phyloP scores from a whole-genome alignment of 2,113 vertebrate genomes.

The Felis chaus region DNA sequence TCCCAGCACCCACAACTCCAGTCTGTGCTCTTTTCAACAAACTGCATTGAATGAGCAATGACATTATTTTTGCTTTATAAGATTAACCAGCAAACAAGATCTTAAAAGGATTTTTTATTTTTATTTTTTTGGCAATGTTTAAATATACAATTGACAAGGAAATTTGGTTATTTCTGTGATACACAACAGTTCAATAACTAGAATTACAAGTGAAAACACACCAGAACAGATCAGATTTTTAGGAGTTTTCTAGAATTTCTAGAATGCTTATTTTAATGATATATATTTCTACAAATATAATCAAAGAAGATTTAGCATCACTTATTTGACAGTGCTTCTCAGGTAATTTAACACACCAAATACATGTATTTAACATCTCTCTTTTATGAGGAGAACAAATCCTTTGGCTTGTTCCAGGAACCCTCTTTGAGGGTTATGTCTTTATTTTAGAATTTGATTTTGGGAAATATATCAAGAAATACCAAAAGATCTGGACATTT shows the following conservation, averaged over 20 bases:
- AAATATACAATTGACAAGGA: background rate
- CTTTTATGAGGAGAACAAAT: background rate
- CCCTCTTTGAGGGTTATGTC: background rate
- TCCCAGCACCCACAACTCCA: background rate
- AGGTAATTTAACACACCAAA: background rate
- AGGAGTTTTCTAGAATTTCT: background rate
- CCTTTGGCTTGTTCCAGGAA: background rate
- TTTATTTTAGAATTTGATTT: background rate
- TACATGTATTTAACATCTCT: background rate
- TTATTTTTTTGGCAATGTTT: background rate
- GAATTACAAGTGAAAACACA: background rate
- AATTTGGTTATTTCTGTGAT: background rate
- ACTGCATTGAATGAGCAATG: background rate
- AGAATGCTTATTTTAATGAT: background rate
- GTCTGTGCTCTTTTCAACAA: background rate
- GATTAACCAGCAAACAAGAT: background rate
- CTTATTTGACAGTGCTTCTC: background rate
- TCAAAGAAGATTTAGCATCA: background rate
- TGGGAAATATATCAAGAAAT: background rate
- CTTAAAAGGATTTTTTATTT: background rate
- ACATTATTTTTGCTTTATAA: background rate
- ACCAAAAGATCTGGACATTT: background rate
- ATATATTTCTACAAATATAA: background rate
- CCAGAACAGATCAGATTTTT: background rate
- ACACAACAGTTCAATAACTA: background rate